These are phyloP conservation scores for Hemiprocne comata DNA, from an alignment of 2,113 vertebrate genomes.

Conservation along the genomic window DNA sequence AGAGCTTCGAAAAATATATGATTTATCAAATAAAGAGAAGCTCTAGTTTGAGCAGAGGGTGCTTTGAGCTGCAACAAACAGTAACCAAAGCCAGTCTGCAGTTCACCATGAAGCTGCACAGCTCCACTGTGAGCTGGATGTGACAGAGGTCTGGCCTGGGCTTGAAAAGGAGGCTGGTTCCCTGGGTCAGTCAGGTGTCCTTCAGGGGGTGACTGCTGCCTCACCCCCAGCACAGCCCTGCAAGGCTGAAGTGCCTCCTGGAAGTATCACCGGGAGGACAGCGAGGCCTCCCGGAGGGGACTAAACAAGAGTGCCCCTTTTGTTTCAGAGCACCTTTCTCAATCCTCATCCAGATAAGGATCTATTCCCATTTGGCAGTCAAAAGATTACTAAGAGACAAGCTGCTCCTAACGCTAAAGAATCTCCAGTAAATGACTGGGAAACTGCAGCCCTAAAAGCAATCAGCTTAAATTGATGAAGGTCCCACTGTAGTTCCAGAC, in stretches of 20 bases:
- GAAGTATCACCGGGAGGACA: accelerated
- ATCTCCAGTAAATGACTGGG: not conserved
- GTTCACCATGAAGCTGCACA: not conserved
- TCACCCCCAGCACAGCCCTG: not conserved
- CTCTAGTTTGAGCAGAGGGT: not conserved
- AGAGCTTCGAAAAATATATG: not conserved
- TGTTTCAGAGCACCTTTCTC: not conserved
- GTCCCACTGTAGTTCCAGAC: not conserved
- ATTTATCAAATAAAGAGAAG: not conserved
- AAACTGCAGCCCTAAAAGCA: not conserved
- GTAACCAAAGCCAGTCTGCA: not conserved
- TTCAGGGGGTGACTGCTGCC: accelerated
- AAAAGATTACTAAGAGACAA: not conserved
- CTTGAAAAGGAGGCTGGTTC: not conserved
- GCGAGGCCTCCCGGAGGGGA: no score
- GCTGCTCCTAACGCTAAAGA: no score
- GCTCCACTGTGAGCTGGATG: not conserved
- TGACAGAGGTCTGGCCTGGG: not conserved
- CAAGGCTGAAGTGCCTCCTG: not conserved
- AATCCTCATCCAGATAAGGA: not conserved
- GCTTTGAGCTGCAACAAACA: not conserved
- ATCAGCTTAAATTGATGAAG: not conserved
- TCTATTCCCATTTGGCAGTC: not conserved
- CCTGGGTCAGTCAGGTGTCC: not conserved
- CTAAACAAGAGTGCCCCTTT: not conserved